phyloP scores from a whole-genome alignment of 2,888 invertebrate species.

The Xanthia togata region DNA sequence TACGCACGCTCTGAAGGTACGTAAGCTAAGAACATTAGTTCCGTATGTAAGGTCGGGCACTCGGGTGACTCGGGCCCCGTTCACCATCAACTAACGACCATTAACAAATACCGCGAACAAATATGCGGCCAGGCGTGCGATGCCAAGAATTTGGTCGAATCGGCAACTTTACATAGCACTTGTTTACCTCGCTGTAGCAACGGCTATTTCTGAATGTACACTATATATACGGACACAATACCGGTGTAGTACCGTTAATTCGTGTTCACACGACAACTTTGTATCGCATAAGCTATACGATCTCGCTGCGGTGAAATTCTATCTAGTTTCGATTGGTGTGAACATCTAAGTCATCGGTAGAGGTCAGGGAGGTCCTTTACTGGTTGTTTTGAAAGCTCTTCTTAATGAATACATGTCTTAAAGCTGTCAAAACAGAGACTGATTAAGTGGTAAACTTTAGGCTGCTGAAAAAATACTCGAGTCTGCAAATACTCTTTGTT shows the following conservation, averaged over 20 bases:
- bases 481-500: constrained; percentile 21
- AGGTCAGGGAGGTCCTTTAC: constrained; percentile 35
- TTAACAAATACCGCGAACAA: constrained; percentile 79
- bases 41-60: constrained; percentile 53
- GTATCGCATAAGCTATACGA: constrained; percentile 41
- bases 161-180: constrained; percentile 82
- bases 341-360: constrained; percentile 32
- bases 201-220: constrained; percentile 79
- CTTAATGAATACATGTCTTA: constrained; percentile 17
- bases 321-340: constrained; percentile 30
- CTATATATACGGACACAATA: constrained; percentile 69
- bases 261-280: constrained; percentile 65
- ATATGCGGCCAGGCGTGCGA: constrained; percentile 80
- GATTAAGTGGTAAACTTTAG: constrained; percentile 42
- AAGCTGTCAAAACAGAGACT: constrained; percentile 45
- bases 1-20: constrained; percentile 25
- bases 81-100: constrained; percentile 73
- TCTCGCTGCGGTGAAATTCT: constrained; percentile 31
- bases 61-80: constrained; percentile 53
- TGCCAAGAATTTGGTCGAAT: constrained; percentile 87
- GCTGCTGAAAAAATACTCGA: constrained; percentile 29
- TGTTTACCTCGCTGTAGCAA: constrained; percentile 83
- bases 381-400: constrained; percentile 3
- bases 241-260: constrained; percentile 71
- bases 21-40: constrained; percentile 34